Conservation (phyloP, 2,797 vertebrate species). For the Denticeps clupeoides region DNA sequence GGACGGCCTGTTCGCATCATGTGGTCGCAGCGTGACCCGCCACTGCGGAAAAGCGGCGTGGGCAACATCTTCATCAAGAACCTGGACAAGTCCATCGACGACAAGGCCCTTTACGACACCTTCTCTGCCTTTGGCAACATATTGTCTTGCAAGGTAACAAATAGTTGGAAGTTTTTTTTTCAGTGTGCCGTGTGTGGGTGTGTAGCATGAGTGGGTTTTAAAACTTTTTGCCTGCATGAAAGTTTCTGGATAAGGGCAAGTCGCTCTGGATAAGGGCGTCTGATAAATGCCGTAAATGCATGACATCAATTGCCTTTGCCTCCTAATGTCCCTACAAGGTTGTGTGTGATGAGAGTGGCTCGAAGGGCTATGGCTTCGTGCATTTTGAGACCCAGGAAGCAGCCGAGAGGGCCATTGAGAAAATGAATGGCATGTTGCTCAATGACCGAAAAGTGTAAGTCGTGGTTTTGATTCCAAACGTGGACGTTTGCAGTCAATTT, state of each 20-base stretch:
- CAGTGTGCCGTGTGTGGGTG: too few species aligned
- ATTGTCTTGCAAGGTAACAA: slow-evolving; percentile 95
- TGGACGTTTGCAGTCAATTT: too few species aligned
- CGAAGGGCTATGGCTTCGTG: slow-evolving; percentile 98
- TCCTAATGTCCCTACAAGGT: slow-evolving; percentile 60
- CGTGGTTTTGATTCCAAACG: too few species aligned
- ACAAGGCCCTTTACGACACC: slow-evolving; percentile 96
- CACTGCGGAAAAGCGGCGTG: slow-evolving; percentile 91
- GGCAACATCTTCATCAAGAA: slow-evolving; percentile 99
- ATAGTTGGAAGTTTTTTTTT: too few species aligned
- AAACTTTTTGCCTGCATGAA: too few species aligned
- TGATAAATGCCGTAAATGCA: too few species aligned
- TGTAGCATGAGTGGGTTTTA: too few species aligned
- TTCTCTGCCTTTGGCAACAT: slow-evolving; percentile 99
- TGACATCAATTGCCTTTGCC: slow-evolving; percentile 3
- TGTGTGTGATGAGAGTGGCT: slow-evolving; percentile 99
- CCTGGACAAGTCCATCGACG: slow-evolving; percentile 97
- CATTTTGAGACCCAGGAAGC: slow-evolving; percentile 99
- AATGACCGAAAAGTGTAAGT: slow-evolving; percentile 99
- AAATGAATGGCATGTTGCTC: slow-evolving; percentile 99
- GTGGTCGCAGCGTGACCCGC: slow-evolving; percentile 98
- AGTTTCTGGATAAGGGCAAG: too few species aligned
- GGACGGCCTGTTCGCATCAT: slow-evolving; percentile 96
- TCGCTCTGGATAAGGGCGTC: too few species aligned
- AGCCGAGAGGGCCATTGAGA: slow-evolving; percentile 97